These are phyloP conservation scores for Prolemur simus DNA, from an alignment of 2,113 vertebrate species.

Conservation along the genomic window DNA sequence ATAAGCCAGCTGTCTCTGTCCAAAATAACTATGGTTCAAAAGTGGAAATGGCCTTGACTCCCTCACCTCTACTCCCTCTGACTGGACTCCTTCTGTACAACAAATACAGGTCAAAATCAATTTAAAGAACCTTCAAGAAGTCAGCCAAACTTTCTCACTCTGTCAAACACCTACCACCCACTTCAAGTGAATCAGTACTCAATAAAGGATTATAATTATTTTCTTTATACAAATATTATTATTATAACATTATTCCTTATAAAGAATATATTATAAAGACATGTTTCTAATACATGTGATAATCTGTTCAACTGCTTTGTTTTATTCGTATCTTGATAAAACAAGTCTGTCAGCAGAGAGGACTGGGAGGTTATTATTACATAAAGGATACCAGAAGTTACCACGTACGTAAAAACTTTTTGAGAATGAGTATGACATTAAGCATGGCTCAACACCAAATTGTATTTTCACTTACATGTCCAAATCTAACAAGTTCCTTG, in stretches of 20 bases:
- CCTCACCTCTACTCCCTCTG: not conserved
- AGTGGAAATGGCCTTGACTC: slow-evolving; percentile 5
- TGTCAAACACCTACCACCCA: not conserved
- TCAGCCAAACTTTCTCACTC: not conserved
- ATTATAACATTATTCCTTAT: not conserved
- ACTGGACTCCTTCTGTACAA: not conserved
- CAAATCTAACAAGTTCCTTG: not conserved
- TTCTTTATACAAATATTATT: slow-evolving; percentile 16
- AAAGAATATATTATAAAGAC: not conserved
- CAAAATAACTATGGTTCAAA: slow-evolving; percentile 54
- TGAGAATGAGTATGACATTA: not conserved
- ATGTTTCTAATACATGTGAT: not conserved
- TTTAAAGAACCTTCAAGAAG: not conserved
- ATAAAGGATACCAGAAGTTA: not conserved
- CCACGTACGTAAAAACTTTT: not conserved
- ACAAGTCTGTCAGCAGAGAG: not conserved
- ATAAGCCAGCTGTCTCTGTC: slow-evolving; percentile 70
- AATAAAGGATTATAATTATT: not conserved
- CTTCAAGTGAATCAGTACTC: not conserved
- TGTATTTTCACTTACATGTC: not conserved
- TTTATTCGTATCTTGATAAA: not conserved
- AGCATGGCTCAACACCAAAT: not conserved
- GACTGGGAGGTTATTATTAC: not conserved
- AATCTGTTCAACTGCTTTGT: not conserved
- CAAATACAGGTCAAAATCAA: not conserved